These are phyloP conservation scores for Psammodynastes pulverulentus DNA, from an alignment of 2,113 vertebrate genomes.

Conservation along the genomic window DNA sequence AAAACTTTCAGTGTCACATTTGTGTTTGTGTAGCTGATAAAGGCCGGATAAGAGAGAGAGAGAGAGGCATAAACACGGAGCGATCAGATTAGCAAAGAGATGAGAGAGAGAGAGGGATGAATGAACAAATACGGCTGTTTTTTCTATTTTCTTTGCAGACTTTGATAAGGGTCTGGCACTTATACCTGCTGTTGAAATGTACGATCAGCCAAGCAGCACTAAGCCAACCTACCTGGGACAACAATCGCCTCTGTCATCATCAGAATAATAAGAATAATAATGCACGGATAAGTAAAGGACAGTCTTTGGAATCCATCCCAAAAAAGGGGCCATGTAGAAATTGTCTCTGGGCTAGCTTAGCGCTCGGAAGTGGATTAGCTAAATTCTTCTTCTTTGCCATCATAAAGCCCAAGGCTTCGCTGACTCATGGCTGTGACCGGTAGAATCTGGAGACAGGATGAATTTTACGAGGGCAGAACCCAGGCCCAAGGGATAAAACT, in stretches of 20 bases:
- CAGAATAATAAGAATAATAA: not conserved
- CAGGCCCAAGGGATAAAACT: not conserved
- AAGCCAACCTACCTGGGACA: not conserved
- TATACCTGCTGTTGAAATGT: not conserved
- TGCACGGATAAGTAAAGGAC: not conserved
- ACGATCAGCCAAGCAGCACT: not conserved
- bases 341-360: not conserved
- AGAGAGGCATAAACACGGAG: not conserved
- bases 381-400: not conserved
- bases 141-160: not conserved
- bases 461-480: slow-evolving; percentile 1
- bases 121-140: not conserved
- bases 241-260: not conserved
- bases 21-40: not conserved
- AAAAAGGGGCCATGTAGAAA: not conserved
- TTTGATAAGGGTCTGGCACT: not conserved
- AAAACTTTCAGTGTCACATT: not conserved
- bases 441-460: not conserved
- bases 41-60: not conserved
- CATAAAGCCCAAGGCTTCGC: not conserved
- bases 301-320: not conserved
- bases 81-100: not conserved
- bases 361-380: not conserved
- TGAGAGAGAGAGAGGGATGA: not conserved
- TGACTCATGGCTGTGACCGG: not conserved